Conservation (phyloP, 2,113 vertebrate species). For the Lasiurus borealis region DNA sequence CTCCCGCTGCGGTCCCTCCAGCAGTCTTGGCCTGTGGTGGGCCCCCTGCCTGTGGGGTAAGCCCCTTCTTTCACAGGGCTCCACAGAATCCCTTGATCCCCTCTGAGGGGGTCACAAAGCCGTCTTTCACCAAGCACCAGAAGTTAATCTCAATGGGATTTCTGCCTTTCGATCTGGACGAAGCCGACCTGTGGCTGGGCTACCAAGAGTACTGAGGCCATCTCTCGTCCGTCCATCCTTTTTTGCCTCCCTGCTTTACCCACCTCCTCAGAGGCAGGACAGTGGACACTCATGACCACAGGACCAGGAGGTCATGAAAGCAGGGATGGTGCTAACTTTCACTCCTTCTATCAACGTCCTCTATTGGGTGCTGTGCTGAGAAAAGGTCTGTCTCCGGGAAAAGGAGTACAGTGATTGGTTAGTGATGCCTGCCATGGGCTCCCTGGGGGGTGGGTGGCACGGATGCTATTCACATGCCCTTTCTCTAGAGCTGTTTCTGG, state of each 20-base stretch:
- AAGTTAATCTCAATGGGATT: neutral
- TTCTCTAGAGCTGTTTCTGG: neutral
- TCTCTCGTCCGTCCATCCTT: rapidly evolving
- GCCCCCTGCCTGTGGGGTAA: neutral
- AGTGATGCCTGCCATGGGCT: neutral
- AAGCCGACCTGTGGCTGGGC: neutral
- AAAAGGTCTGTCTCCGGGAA: neutral
- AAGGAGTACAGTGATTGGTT: neutral
- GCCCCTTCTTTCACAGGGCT: neutral
- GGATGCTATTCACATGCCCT: rapidly evolving
- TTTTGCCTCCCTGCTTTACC: neutral
- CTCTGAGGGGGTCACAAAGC: conserved; percentile 24
- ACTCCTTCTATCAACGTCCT: too few species aligned
- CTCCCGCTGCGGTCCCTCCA: conserved; percentile 56
- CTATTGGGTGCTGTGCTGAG: neutral
- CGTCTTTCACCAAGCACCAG: conserved; percentile 25
- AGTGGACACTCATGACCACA: rapidly evolving
- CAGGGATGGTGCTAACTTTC: rapidly evolving
- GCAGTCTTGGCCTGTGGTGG: neutral
- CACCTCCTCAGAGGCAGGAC: neutral
- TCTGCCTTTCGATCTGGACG: neutral
- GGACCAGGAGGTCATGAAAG: too few species aligned
- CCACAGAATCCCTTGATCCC: neutral
- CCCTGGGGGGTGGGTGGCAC: rapidly evolving
- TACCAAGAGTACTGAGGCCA: rapidly evolving